Percentiles rank a stretch among this genome's conserved stretches.
phyloP scores from a whole-genome alignment of 2,113 vertebrate genomes.

The Apaloderma vittatum region DNA sequence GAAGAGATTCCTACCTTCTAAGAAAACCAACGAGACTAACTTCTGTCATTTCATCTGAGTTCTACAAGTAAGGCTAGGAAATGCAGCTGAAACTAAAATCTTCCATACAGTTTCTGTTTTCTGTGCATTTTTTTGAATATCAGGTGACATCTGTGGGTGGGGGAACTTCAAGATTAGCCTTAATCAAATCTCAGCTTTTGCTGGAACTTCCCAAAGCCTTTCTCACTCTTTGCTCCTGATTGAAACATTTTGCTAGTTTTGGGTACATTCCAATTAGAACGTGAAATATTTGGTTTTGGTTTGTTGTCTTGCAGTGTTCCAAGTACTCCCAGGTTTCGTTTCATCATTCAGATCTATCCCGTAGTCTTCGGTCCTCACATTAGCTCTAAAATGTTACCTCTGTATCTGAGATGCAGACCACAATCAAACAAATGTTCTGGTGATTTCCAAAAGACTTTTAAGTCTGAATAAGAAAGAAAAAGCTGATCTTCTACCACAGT shows the following conservation, averaged over 20 bases:
- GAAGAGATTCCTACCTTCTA: constrained; percentile 1
- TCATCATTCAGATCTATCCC: neutral
- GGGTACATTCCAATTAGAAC: constrained; percentile 51
- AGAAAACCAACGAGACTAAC: neutral
- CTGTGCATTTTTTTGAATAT: constrained; percentile 51
- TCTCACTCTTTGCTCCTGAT: constrained; percentile 52
- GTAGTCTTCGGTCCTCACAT: neutral
- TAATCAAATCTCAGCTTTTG: constrained; percentile 71
- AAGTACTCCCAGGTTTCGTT: constrained; percentile 40
- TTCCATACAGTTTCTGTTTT: constrained; percentile 60
- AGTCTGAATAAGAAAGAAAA: constrained; percentile 13
- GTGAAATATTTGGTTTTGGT: neutral
- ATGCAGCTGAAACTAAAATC: constrained; percentile 59
- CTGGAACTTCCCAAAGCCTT: constrained; percentile 70
- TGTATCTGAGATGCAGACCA: neutral
- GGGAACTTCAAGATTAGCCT: constrained; percentile 58
- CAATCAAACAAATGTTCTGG: neutral
- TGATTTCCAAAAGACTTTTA: constrained; percentile 31
- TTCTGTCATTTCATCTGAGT: neutral
- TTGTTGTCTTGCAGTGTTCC: neutral
- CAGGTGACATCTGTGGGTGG: constrained; percentile 69
- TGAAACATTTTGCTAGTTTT: constrained; percentile 35
- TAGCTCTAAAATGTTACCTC: neutral
- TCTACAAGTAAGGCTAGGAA: constrained; percentile 6
- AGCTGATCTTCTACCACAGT: neutral